Evolutionary conservation across 1,140 invertebrate genomes (phyloP).

Genomic region (Araneus ventricosus): DNA sequence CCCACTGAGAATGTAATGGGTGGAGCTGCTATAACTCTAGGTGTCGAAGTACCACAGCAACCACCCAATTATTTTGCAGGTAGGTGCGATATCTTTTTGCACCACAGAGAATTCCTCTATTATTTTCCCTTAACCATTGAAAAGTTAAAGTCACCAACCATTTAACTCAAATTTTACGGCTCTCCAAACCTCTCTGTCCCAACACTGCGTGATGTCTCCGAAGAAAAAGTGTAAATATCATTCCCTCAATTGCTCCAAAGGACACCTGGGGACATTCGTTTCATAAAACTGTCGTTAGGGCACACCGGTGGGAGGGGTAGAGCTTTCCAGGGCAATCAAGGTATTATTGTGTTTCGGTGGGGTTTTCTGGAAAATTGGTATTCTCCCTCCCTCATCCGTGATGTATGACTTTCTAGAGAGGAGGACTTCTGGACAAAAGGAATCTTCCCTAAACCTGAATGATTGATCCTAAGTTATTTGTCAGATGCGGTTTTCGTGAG

Average conservation of each 20-base stretch:
- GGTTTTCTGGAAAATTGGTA: conserved; percentile 45
- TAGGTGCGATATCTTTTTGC: background rate
- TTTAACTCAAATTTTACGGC: conserved; percentile 62
- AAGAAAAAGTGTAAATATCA: conserved; percentile 73
- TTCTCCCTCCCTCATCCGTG: conserved; percentile 19
- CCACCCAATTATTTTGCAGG: conserved; percentile 15
- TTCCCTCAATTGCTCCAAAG: conserved; percentile 33
- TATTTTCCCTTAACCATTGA: background rate
- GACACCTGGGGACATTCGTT: conserved; percentile 66
- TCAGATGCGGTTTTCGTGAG: conserved; percentile 56
- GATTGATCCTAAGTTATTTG: conserved; percentile 72
- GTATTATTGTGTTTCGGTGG: conserved; percentile 60
- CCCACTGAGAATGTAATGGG: background rate
- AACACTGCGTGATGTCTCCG: conserved; percentile 29
- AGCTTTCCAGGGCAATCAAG: conserved; percentile 65
- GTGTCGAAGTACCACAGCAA: background rate
- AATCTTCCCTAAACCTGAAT: conserved; percentile 33
- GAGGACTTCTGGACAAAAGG: conserved; percentile 17
- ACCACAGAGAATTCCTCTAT: background rate
- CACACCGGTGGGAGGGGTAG: background rate
- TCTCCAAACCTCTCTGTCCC: conserved; percentile 29
- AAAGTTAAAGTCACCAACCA: conserved; percentile 44
- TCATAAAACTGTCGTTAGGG: conserved; percentile 70
- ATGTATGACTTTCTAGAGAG: conserved; percentile 56
- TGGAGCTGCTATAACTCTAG: background rate